These are phyloP conservation scores for Enchytraeus crypticus DNA, from an alignment of 2,888 invertebrate genomes.

Conservation along the genomic window DNA sequence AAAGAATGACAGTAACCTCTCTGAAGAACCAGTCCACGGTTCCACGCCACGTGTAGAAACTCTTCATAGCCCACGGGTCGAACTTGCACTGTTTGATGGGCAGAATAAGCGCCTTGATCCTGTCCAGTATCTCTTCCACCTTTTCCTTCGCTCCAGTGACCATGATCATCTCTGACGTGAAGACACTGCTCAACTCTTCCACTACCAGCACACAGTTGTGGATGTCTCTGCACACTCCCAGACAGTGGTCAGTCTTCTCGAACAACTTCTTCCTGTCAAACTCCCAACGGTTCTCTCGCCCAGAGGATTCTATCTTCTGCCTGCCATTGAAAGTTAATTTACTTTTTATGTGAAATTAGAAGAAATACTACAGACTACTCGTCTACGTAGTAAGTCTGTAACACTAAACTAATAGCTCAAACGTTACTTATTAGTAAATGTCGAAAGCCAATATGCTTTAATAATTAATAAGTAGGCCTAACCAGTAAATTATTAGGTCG, in stretches of 20 bases:
- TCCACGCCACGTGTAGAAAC: constrained; percentile 77
- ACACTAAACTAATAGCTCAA: no score
- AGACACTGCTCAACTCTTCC: constrained; percentile 12
- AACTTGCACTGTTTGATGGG: constrained; percentile 60
- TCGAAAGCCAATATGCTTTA: no score
- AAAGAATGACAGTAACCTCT: constrained; percentile 63
- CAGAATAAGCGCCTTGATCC: neutral
- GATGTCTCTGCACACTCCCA: constrained; percentile 9
- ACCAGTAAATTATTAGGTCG: no score
- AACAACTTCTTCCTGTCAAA: constrained; percentile 13
- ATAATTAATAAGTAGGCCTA: no score
- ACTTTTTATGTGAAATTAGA: no score
- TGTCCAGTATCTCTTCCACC: constrained; percentile 8
- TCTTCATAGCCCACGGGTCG: constrained; percentile 69
- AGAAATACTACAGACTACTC: no score
- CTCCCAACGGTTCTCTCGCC: constrained; percentile 12
- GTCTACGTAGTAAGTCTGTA: no score
- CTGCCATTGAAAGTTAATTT: no score
- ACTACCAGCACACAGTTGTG: constrained; percentile 2
- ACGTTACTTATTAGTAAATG: no score
- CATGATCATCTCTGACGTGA: constrained; percentile 4
- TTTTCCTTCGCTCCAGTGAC: constrained; percentile 6
- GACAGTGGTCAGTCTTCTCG: constrained; percentile 8
- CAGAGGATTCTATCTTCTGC: constrained; percentile 10
- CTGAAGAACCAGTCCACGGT: constrained; percentile 68